phyloP scores from a whole-genome alignment of 2,797 vertebrate species.

The Holocentrus rufus region DNA sequence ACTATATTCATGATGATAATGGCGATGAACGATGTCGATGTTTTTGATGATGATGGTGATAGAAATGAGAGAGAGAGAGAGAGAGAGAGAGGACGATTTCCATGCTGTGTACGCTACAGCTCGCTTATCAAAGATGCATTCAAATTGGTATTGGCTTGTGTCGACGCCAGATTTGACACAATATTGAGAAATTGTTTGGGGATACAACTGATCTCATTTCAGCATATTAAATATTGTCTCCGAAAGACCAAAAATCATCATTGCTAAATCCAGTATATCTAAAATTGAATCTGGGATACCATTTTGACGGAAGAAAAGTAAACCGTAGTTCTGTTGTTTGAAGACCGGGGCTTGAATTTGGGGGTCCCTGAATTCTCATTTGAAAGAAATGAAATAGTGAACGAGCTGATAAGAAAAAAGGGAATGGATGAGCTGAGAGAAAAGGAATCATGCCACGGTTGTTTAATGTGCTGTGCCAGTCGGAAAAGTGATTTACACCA shows the following conservation, averaged over 20 bases:
- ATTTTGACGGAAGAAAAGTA: conserved; percentile 91
- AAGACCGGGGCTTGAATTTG: conserved; percentile 91
- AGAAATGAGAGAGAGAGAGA: no score
- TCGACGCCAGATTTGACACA: conserved; percentile 50
- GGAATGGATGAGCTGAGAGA: conserved; percentile 85
- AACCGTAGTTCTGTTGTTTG: conserved; percentile 91
- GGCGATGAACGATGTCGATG: conserved; percentile 22
- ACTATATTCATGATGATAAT: conserved; percentile 24
- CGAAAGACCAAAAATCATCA: conserved; percentile 82
- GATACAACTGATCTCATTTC: conserved; percentile 75
- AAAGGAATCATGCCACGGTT: conserved; percentile 85
- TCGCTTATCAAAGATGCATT: conserved; percentile 45
- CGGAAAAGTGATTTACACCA: conserved; percentile 93
- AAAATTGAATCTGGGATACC: conserved; percentile 99
- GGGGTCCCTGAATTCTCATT: conserved; percentile 95
- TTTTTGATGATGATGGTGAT: conserved; percentile 17
- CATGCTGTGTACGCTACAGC: background rate
- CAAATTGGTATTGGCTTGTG: conserved; percentile 21
- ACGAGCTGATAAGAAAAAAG: conserved; percentile 94
- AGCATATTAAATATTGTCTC: conserved; percentile 83
- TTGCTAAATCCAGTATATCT: conserved; percentile 91
- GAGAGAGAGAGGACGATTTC: background rate
- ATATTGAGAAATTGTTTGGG: conserved; percentile 50
- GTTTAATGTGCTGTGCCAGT: conserved; percentile 93
- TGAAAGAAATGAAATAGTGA: conserved; percentile 94